phyloP scores from a whole-genome alignment of 2,888 invertebrate species.

The Timema podura region DNA sequence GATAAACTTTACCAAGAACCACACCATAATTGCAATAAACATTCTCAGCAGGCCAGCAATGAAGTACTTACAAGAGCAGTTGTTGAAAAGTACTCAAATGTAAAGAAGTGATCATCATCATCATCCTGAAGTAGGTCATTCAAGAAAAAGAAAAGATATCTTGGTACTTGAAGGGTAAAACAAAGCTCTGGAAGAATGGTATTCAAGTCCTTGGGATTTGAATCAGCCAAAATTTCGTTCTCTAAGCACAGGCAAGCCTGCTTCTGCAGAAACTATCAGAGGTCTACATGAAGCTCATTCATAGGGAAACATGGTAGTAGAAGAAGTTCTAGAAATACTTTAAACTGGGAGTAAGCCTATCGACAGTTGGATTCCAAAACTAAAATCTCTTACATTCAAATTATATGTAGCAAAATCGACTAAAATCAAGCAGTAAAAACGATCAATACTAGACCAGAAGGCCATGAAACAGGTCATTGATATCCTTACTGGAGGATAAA shows the following conservation, averaged over 20 bases:
- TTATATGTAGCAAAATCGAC: neutral
- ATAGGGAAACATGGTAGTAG: neutral
- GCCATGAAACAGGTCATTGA: neutral
- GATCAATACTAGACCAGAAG: neutral
- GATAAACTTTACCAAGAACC: no score
- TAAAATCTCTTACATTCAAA: neutral
- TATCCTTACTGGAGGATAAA: neutral
- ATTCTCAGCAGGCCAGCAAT: no score
- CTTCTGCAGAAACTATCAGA: no score
- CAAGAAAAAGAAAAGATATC: neutral
- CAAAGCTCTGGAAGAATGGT: neutral
- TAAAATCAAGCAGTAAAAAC: neutral
- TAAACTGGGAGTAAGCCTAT: neutral
- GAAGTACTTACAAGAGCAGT: no score
- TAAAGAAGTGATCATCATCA: no score
- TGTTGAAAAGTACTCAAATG: no score
- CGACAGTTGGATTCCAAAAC: neutral
- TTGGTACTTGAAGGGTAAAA: neutral
- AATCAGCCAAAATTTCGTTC: no score
- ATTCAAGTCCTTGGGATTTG: no score
- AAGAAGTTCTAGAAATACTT: constrained; percentile 2
- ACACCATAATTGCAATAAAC: no score
- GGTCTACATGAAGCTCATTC: neutral
- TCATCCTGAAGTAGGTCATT: no score
- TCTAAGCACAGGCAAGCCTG: no score